Evolutionary conservation across 2,888 invertebrate genomes (phyloP).

Genomic region (Nymphalis urticae): DNA sequence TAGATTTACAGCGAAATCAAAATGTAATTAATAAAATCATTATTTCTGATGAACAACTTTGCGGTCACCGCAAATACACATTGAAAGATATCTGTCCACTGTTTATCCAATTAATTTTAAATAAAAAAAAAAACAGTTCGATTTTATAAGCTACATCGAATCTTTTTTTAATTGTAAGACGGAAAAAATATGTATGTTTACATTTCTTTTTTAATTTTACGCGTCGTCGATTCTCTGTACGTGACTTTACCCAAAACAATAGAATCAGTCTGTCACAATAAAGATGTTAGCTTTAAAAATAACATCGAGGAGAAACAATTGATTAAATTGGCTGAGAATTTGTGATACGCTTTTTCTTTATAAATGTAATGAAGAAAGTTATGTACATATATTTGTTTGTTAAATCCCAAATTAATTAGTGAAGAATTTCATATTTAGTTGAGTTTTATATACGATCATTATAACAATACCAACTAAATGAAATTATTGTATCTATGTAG

Average conservation of each 20-base stretch:
- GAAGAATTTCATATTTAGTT: too few relatives aligned
- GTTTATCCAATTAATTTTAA: conserved; percentile 30
- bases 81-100: conserved; percentile 16
- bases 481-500: conserved; percentile 21
- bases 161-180: conserved; percentile 20
- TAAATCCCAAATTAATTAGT: too few relatives aligned
- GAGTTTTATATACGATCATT: too few relatives aligned
- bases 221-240: conserved; percentile 54
- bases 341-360: conserved; percentile 2
- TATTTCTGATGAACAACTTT: conserved; percentile 2
- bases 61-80: conserved; percentile 25
- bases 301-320: conserved; percentile 54
- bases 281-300: conserved; percentile 61
- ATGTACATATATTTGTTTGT: too few relatives aligned
- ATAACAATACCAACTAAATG: too few relatives aligned
- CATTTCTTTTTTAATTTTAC: conserved; percentile 54
- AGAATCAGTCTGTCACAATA: conserved; percentile 61
- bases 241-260: conserved; percentile 78
- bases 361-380: too few relatives aligned
- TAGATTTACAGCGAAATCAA: background rate
- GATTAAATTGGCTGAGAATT: conserved; percentile 27
- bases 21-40: background rate
- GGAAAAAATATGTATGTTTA: conserved; percentile 14
- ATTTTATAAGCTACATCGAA: background rate
- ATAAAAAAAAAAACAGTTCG: background rate